phyloP scores from a whole-genome alignment of 1,140 invertebrate genomes.

The Bombus soroeensis region DNA sequence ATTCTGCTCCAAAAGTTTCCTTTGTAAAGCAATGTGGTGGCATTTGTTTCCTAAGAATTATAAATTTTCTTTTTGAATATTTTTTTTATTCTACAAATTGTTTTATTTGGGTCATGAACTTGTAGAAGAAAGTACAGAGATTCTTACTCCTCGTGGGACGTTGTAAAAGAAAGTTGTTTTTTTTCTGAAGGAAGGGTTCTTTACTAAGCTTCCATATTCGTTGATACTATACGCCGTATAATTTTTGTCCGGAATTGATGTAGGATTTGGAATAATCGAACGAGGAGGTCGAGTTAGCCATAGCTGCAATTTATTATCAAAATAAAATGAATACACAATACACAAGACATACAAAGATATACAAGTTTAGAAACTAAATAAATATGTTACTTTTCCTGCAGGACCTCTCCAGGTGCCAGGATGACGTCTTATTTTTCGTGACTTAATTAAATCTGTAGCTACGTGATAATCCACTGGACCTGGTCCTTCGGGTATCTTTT shows the following conservation, averaged over 20 bases:
- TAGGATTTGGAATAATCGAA: constrained; percentile 14
- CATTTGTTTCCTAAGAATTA: constrained; percentile 57
- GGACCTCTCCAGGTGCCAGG: constrained; percentile 50
- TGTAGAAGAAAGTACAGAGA: background rate
- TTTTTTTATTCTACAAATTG: too few species aligned
- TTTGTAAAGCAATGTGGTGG: constrained; percentile 59
- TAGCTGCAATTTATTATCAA: constrained; percentile 37
- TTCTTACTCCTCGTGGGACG: constrained; percentile 47
- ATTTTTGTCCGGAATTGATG: constrained; percentile 56
- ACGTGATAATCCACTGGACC: constrained; percentile 38
- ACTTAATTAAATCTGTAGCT: constrained; percentile 36
- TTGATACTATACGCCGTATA: constrained; percentile 50
- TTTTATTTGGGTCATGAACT: background rate
- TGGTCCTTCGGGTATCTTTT: constrained; percentile 26
- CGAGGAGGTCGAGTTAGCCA: constrained; percentile 56
- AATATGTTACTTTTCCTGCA: constrained; percentile 56
- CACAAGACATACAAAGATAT: too few species aligned
- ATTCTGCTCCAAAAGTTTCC: constrained; percentile 71
- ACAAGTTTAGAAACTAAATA: background rate
- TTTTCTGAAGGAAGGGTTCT: constrained; percentile 34
- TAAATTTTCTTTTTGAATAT: background rate
- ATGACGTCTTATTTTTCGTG: constrained; percentile 31
- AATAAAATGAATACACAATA: background rate
- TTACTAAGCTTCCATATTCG: constrained; percentile 49
- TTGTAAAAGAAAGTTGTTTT: constrained; percentile 52